Conservation (phyloP, 1,140 invertebrate genomes). For the Nasonia vitripennis region DNA sequence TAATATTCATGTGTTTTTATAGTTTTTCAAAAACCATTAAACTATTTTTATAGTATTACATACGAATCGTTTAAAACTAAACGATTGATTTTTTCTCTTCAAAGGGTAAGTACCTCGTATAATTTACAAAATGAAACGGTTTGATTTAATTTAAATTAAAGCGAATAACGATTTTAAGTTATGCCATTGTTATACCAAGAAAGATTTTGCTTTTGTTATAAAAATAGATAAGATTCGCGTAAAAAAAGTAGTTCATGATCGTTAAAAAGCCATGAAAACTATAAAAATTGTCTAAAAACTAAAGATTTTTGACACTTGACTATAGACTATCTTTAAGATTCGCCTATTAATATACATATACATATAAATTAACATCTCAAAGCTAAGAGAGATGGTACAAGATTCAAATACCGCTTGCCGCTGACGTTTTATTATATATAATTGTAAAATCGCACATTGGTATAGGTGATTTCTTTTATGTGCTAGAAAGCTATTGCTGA, state of each 20-base stretch:
- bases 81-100: background rate
- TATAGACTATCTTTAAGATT: constrained; percentile 19
- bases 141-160: background rate
- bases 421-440: constrained; percentile 9
- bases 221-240: background rate
- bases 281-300: constrained; percentile 30
- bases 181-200: background rate
- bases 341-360: constrained; percentile 6
- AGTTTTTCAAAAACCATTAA: constrained; percentile 39
- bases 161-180: background rate
- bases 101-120: background rate
- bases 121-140: background rate
- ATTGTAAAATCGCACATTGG: constrained; percentile 25
- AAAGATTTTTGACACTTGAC: constrained; percentile 32
- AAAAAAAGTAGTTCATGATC: constrained; percentile 21
- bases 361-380: constrained; percentile 47
- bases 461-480: constrained; percentile 5
- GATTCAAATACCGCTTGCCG: constrained; percentile 38
- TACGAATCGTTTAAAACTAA: background rate
- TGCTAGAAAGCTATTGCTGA: constrained; percentile 42
- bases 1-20: constrained; percentile 19
- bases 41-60: background rate
- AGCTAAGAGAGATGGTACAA: constrained; percentile 51
- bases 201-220: background rate
- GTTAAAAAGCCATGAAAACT: constrained; percentile 40